These are phyloP conservation scores for Acanthosoma haemorrhoidale DNA, from an alignment of 2,888 invertebrate genomes.

Conservation along the genomic window DNA sequence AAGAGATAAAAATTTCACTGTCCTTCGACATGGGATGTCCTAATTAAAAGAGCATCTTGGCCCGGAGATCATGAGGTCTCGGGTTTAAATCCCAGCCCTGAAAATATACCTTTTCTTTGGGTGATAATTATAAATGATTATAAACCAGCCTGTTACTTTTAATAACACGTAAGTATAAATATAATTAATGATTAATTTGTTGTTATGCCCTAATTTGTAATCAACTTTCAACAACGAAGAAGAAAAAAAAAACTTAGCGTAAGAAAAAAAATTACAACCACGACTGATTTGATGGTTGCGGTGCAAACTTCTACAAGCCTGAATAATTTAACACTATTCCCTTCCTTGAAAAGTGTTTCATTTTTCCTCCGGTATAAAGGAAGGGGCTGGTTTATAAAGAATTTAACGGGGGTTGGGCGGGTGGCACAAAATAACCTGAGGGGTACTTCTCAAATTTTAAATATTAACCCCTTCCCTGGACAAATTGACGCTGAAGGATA, in stretches of 20 bases:
- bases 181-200: no score
- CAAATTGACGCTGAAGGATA: neutral
- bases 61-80: no score
- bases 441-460: neutral
- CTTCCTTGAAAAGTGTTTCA: constrained; percentile 10
- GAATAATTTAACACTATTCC: neutral
- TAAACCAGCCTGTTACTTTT: no score
- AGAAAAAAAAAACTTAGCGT: neutral
- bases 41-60: no score
- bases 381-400: neutral
- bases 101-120: no score
- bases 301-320: neutral
- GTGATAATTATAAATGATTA: no score
- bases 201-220: no score
- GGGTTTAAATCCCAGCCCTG: no score
- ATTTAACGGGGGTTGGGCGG: neutral
- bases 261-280: neutral
- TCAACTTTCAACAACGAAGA: no score
- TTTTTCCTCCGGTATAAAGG: neutral
- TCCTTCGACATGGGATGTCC: no score
- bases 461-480: neutral
- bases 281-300: constrained; percentile 1
- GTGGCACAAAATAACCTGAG: neutral
- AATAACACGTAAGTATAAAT: no score
- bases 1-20: no score